phyloP scores from a whole-genome alignment of 2,888 invertebrate genomes.

The Drosophila greeni region DNA sequence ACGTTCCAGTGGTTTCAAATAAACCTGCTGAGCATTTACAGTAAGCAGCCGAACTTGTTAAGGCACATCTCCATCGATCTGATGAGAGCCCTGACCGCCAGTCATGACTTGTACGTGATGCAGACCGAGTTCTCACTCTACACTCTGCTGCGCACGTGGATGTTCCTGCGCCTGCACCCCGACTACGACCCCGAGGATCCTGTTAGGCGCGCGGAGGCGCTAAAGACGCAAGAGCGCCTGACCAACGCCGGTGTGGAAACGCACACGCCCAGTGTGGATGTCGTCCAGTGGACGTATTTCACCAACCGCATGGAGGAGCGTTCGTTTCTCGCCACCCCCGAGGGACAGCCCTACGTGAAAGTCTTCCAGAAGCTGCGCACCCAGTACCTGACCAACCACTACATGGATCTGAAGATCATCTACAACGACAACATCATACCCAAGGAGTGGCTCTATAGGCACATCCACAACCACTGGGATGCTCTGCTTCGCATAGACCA shows the following conservation, averaged over 20 bases:
- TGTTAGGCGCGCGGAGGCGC: constrained; percentile 58
- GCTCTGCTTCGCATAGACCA: constrained; percentile 85
- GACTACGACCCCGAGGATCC: constrained; percentile 78
- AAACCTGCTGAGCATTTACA: constrained; percentile 83
- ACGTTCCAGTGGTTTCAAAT: constrained; percentile 85
- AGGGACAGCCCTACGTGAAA: constrained; percentile 82
- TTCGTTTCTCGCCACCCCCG: constrained; percentile 82
- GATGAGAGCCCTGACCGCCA: constrained; percentile 83
- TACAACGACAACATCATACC: constrained; percentile 86
- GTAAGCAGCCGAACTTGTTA: constrained; percentile 81
- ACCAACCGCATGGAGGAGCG: constrained; percentile 75
- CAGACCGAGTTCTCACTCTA: constrained; percentile 89
- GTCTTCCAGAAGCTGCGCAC: constrained; percentile 84
- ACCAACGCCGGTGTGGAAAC: constrained; percentile 58
- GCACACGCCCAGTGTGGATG: constrained; percentile 58
- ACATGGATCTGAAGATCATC: constrained; percentile 84
- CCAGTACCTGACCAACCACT: constrained; percentile 85
- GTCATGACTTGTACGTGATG: constrained; percentile 85
- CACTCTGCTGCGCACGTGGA: constrained; percentile 85
- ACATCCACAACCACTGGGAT: constrained; percentile 85
- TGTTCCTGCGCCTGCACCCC: constrained; percentile 81
- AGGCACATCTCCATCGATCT: constrained; percentile 83
- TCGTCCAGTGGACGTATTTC: constrained; percentile 74
- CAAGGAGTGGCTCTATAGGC: constrained; percentile 83
- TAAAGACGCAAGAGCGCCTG: constrained; percentile 53